Percentiles rank a stretch among this genome's conserved stretches.
Conservation (phyloP, 2,113 vertebrate species). For the Salvelinus alpinus region DNA sequence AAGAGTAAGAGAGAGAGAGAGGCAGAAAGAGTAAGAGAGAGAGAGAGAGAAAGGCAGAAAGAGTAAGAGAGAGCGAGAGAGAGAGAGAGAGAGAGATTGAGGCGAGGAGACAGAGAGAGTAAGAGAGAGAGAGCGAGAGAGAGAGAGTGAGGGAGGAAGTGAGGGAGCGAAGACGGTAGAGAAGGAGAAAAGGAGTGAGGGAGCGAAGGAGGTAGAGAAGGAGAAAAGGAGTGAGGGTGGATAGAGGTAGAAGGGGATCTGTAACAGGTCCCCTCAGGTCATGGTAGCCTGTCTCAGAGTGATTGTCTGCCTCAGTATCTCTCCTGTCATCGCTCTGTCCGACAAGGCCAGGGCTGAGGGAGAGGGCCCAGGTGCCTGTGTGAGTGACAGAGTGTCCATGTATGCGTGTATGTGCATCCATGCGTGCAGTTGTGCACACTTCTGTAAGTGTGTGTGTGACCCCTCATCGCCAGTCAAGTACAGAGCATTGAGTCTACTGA, state of each 20-base stretch:
- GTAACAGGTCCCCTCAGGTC: not conserved
- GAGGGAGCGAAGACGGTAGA: not conserved
- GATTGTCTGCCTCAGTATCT: slow-evolving; percentile 5
- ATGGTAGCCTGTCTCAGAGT: slow-evolving; percentile 4
- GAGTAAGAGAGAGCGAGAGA: not conserved
- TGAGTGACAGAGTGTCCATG: not conserved
- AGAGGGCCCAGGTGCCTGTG: not conserved
- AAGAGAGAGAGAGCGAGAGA: not conserved
- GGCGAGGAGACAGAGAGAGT: not conserved
- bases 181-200: not conserved
- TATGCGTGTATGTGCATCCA: not conserved
- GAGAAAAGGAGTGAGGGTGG: not conserved
- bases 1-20: too few species aligned
- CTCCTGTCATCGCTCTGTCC: slow-evolving; percentile 4
- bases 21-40: too few species aligned
- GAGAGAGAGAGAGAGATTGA: not conserved
- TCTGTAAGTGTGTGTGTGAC: not conserved
- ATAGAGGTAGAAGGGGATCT: not conserved
- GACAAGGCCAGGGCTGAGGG: not conserved
- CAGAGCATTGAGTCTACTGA: slow-evolving; percentile 7
- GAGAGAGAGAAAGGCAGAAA: not conserved
- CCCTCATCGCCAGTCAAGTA: not conserved
- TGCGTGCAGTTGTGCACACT: not conserved
- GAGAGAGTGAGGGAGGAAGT: not conserved
- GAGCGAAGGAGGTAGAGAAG: not conserved